Evolutionary conservation across 2,888 invertebrate genomes (phyloP).

Genomic region (Apamea sordens): DNA sequence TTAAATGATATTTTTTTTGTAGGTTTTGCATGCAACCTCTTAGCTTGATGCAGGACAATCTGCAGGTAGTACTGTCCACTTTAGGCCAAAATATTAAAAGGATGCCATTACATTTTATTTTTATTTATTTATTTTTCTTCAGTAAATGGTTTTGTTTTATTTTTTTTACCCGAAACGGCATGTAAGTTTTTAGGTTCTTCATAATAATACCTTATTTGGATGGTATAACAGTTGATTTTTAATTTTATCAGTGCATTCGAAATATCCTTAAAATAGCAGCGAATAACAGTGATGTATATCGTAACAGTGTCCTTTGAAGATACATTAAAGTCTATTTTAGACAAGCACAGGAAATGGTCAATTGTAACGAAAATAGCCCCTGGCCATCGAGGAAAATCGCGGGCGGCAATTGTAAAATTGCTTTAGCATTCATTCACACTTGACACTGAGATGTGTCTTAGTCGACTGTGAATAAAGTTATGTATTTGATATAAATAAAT

Average conservation of each 20-base stretch:
- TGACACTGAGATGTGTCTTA: slow-evolving; percentile 51
- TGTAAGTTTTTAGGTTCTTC: neutral
- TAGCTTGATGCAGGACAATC: neutral
- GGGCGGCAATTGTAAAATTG: slow-evolving; percentile 84
- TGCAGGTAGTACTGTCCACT: slow-evolving; percentile 6
- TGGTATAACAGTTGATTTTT: neutral
- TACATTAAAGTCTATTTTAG: slow-evolving; percentile 64
- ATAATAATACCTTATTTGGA: slow-evolving; percentile 12
- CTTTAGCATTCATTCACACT: slow-evolving; percentile 65
- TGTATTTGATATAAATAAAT: slow-evolving; percentile 12
- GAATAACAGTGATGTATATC: neutral
- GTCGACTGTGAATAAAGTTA: slow-evolving; percentile 15
- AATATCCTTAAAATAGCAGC: neutral
- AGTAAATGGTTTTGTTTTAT: slow-evolving; percentile 1
- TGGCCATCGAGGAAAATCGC: slow-evolving; percentile 77
- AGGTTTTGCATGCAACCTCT: slow-evolving; percentile 1
- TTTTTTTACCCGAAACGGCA: slow-evolving; percentile 1
- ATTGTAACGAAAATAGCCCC: slow-evolving; percentile 81
- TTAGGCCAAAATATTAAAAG: neutral
- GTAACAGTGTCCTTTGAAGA: slow-evolving; percentile 32
- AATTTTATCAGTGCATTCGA: neutral
- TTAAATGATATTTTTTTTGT: neutral
- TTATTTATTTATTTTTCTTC: neutral
- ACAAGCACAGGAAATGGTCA: slow-evolving; percentile 75
- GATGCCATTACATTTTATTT: slow-evolving; percentile 26